phyloP scores from a whole-genome alignment of 2,888 invertebrate genomes.

The Meghimatium bilineatum region DNA sequence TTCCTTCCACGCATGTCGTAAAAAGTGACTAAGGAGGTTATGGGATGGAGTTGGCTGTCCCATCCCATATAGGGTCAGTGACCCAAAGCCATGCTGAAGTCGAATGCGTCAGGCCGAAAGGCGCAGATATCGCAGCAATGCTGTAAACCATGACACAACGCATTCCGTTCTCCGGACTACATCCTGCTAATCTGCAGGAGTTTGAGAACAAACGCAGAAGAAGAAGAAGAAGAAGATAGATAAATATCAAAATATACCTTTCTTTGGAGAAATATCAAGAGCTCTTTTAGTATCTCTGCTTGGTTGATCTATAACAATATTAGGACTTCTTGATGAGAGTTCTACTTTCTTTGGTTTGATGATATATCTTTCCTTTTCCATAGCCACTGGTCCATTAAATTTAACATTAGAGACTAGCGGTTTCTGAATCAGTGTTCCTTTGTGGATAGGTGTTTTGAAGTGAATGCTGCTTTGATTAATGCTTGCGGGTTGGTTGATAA shows the following conservation, averaged over 20 bases:
- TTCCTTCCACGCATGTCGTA: too few relatives aligned
- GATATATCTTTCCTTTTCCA: constrained; percentile 29
- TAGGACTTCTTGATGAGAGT: neutral
- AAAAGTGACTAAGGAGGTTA: too few relatives aligned
- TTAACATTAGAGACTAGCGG: neutral
- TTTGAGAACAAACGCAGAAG: too few relatives aligned
- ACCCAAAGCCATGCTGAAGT: too few relatives aligned
- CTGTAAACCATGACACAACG: too few relatives aligned
- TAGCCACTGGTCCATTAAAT: neutral
- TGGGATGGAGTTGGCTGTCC: too few relatives aligned
- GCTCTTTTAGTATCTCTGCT: neutral
- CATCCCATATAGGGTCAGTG: too few relatives aligned
- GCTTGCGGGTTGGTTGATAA: constrained; percentile 49
- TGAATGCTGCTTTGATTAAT: constrained; percentile 26
- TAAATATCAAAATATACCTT: constrained; percentile 18
- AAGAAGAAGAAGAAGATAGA: too few relatives aligned
- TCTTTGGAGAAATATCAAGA: neutral
- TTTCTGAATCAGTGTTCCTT: neutral
- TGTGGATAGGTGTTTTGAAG: neutral
- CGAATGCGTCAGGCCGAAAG: too few relatives aligned
- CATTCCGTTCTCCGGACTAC: too few relatives aligned
- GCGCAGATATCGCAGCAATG: too few relatives aligned
- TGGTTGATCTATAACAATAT: neutral
- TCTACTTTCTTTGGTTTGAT: constrained; percentile 31
- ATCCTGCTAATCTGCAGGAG: too few relatives aligned